Evolutionary conservation across 2,113 vertebrate species (phyloP).

Genomic region (Psilopogon haemacephalus): DNA sequence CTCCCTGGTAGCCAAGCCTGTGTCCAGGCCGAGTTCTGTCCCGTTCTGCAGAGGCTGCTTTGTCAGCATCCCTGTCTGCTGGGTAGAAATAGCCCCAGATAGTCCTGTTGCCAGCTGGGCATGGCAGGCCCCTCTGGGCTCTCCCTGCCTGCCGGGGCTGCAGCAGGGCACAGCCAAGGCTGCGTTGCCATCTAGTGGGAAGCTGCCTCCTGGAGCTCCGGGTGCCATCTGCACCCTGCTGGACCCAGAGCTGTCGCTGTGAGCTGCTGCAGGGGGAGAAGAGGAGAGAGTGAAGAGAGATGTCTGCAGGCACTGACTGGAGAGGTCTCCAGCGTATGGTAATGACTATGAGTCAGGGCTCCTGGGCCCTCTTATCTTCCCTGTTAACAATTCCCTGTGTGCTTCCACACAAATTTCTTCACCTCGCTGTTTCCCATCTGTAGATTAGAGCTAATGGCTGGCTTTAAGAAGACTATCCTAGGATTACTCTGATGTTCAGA

Average conservation of each 20-base stretch:
- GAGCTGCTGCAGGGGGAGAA: not conserved
- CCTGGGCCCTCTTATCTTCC: constrained; percentile 46
- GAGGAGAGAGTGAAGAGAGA: constrained; percentile 23
- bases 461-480: constrained; percentile 35
- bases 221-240: not conserved
- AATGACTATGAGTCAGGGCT: constrained; percentile 49
- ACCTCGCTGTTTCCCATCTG: constrained; percentile 36
- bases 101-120: not conserved
- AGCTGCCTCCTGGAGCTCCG: not conserved
- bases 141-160: not conserved
- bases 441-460: constrained; percentile 36
- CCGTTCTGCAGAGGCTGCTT: not conserved
- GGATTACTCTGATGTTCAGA: constrained; percentile 11
- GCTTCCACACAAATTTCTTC: constrained; percentile 28
- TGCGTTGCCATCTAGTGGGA: constrained; percentile 62
- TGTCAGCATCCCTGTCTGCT: not conserved
- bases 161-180: not conserved
- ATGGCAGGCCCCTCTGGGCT: not conserved
- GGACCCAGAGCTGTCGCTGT: not conserved
- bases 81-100: constrained; percentile 38
- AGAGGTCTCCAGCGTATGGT: constrained; percentile 47
- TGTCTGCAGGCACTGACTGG: constrained; percentile 49
- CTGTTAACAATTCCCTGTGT: not conserved
- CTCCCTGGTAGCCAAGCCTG: not conserved
- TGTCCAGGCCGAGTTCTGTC: not conserved